These are phyloP conservation scores for Catharus fuscescens DNA, from an alignment of 2,113 vertebrate genomes.

Conservation along the genomic window DNA sequence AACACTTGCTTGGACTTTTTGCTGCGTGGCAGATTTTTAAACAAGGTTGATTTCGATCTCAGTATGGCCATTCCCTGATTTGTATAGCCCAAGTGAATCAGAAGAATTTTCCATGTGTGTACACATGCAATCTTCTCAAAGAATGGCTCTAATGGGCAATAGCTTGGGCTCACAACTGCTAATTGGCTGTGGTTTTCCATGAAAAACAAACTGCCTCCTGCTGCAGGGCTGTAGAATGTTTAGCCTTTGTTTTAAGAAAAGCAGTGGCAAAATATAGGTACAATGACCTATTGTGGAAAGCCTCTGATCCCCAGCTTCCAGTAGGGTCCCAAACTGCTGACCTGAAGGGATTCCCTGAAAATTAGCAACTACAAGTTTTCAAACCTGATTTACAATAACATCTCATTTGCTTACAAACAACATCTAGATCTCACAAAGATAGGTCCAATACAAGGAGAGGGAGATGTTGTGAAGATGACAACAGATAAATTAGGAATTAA, in stretches of 20 bases:
- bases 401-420: neutral
- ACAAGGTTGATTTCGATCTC: neutral
- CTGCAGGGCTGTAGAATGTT: neutral
- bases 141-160: constrained; percentile 6
- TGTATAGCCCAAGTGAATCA: neutral
- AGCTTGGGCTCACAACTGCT: constrained; percentile 10
- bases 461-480: neutral
- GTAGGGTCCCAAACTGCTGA: neutral
- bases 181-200: constrained; percentile 27
- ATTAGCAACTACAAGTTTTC: neutral
- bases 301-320: neutral
- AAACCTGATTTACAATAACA: neutral
- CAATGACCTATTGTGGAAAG: neutral
- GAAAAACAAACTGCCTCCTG: neutral
- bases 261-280: neutral
- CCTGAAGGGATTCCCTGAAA: neutral
- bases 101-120: neutral
- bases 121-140: neutral
- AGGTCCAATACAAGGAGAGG: neutral
- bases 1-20: neutral
- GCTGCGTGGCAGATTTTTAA: neutral
- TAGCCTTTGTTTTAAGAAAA: neutral
- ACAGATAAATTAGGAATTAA: neutral
- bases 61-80: neutral
- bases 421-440: neutral